Percentiles rank a stretch among this genome's conserved stretches.
Evolutionary conservation across 2,113 vertebrate species (phyloP).

Genomic region (Andinoacara biseriatus): DNA sequence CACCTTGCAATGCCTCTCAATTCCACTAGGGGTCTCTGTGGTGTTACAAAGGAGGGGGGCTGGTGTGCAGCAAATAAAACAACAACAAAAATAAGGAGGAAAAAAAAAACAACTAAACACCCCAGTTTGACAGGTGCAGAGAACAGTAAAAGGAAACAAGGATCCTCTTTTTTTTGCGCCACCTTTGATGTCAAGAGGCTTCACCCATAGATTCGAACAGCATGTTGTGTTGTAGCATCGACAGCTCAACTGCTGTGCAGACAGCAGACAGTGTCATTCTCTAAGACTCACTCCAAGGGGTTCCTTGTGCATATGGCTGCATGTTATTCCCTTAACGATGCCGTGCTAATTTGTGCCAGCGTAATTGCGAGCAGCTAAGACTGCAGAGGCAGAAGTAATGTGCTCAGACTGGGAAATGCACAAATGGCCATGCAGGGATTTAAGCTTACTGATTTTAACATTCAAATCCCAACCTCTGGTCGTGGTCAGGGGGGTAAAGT

Average conservation of each 20-base stretch:
- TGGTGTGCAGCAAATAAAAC: conserved; percentile 25
- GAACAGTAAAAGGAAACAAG: conserved; percentile 55
- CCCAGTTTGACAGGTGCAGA: conserved; percentile 61
- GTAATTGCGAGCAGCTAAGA: conserved; percentile 17
- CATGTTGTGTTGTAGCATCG: conserved; percentile 37
- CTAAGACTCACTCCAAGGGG: conserved; percentile 22
- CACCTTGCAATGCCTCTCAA: background rate
- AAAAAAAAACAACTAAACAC: conserved; percentile 25
- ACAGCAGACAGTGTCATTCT: conserved; percentile 35
- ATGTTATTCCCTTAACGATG: conserved; percentile 24
- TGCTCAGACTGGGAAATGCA: conserved; percentile 33
- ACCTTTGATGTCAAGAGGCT: conserved; percentile 62
- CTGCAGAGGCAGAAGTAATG: conserved; percentile 15
- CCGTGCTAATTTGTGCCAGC: conserved; percentile 41
- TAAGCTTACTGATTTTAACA: conserved; percentile 26
- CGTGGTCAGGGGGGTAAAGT: conserved; percentile 41
- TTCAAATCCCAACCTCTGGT: conserved; percentile 66
- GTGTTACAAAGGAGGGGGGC: conserved; percentile 39
- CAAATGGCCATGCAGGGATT: conserved; percentile 37
- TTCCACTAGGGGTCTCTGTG: conserved; percentile 77
- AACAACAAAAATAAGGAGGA: conserved; percentile 10
- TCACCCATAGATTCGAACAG: conserved; percentile 53
- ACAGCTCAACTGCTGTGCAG: conserved; percentile 51
- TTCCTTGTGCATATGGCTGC: conserved; percentile 7
- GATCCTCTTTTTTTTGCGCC: conserved; percentile 37